Evolutionary conservation across 2,113 vertebrate species (phyloP).

Genomic region (Mesocricetus auratus): DNA sequence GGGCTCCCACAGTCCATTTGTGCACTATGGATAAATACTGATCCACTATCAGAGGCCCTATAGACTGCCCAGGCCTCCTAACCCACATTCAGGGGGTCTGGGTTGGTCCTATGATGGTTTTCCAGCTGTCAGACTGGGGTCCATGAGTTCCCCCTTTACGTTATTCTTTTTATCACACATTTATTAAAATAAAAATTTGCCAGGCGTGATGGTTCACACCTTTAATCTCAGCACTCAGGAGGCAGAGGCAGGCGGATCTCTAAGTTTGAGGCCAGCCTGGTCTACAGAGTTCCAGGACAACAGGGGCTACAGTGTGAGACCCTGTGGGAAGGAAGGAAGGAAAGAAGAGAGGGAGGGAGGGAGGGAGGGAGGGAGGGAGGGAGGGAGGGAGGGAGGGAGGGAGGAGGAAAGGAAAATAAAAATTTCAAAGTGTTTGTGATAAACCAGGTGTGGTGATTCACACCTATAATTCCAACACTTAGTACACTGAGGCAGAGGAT

Average conservation of each 20-base stretch:
- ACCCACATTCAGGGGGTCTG: too few relatives aligned
- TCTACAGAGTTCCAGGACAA: background rate
- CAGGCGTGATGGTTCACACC: background rate
- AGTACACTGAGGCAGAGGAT: background rate
- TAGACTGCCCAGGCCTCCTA: too few relatives aligned
- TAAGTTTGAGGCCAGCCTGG: background rate
- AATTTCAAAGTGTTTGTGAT: background rate
- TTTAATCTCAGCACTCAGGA: background rate
- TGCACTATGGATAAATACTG: too few relatives aligned
- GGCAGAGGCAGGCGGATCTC: background rate
- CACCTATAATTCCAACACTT: background rate
- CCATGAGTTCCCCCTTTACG: too few relatives aligned
- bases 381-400: too few relatives aligned
- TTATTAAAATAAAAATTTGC: background rate
- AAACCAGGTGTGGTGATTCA: background rate
- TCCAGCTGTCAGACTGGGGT: too few relatives aligned
- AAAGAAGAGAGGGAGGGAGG: background rate
- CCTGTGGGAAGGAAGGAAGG: background rate
- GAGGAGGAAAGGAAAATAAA: background rate
- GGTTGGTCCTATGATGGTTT: too few relatives aligned
- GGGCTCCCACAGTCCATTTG: too few relatives aligned
- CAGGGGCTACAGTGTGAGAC: background rate
- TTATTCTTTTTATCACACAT: background rate
- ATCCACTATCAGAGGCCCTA: too few relatives aligned
- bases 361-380: accelerated